A percentile compares a stretch with the other conserved stretches of the same genome.
phyloP scores from a whole-genome alignment of 92 coral and sea anemone species.

The Porites lobata region DNA sequence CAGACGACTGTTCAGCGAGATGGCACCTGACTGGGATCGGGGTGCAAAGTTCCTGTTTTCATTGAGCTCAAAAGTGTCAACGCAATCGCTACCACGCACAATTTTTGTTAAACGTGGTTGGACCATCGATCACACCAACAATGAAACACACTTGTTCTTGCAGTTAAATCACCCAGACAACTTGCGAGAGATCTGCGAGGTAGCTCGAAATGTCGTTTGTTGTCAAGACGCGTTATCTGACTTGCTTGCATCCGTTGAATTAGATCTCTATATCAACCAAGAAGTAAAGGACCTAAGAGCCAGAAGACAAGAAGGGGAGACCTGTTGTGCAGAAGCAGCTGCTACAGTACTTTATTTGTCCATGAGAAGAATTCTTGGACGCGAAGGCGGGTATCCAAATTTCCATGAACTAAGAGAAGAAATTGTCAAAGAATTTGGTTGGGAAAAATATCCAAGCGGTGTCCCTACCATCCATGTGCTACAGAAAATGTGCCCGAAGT shows the following conservation, averaged over 20 bases:
- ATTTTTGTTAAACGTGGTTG: background rate
- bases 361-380: constrained; percentile 67
- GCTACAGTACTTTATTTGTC: constrained; percentile 77
- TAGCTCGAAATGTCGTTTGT: background rate
- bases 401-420: constrained; percentile 45
- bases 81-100: constrained; percentile 68
- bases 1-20: constrained; percentile 29
- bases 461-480: constrained; percentile 37
- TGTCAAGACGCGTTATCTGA: background rate
- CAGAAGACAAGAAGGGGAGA: constrained; percentile 28
- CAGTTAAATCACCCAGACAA: background rate
- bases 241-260: background rate
- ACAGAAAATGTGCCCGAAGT: constrained; percentile 45
- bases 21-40: constrained; percentile 22
- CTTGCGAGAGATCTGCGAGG: background rate
- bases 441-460: background rate
- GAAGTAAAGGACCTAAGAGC: constrained; percentile 28
- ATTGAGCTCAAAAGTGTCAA: constrained; percentile 55
- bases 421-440: background rate
- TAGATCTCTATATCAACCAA: constrained; percentile 49
- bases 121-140: background rate
- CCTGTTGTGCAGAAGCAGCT: constrained; percentile 73
- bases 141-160: background rate
- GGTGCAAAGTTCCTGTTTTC: constrained; percentile 57
- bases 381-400: constrained; percentile 75